A percentile compares a stretch with the other conserved stretches of the same genome.
These are phyloP conservation scores for Hassar affinis DNA, from an alignment of 2,113 vertebrate species.

Conservation along the genomic window DNA sequence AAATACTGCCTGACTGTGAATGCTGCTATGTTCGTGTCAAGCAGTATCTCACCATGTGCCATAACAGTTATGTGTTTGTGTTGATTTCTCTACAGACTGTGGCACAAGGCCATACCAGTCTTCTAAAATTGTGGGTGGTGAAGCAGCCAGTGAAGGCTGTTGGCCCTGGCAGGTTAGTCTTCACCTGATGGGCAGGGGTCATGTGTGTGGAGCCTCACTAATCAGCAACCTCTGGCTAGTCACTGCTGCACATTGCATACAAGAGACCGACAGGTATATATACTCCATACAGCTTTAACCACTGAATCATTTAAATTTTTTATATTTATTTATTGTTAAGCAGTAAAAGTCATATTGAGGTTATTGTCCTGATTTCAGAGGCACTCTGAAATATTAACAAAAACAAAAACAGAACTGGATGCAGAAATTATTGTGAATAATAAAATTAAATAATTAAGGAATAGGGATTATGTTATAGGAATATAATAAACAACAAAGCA, in stretches of 20 bases:
- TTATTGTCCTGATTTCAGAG: background rate
- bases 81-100: constrained; percentile 73
- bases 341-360: background rate
- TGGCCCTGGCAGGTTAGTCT: constrained; percentile 98
- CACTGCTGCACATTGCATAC: constrained; percentile 89
- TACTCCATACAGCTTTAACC: background rate
- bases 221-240: constrained; percentile 82
- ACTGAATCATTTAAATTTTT: background rate
- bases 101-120: constrained; percentile 76
- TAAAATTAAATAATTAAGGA: background rate
- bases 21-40: background rate
- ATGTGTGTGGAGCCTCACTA: constrained; percentile 86
- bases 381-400: background rate
- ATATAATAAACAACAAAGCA: background rate
- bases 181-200: constrained; percentile 70
- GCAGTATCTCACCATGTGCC: background rate
- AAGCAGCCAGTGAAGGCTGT: constrained; percentile 75
- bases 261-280: constrained; percentile 72
- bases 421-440: background rate
- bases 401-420: background rate
- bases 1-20: background rate
- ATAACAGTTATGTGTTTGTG: background rate
- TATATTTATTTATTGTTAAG: background rate
- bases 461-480: background rate
- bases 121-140: constrained; percentile 85